Evolutionary conservation across 2,888 invertebrate genomes (phyloP), one percentile per base, ranked within the genome.

Genomic region (Caenorhabditis becei): DNA sequence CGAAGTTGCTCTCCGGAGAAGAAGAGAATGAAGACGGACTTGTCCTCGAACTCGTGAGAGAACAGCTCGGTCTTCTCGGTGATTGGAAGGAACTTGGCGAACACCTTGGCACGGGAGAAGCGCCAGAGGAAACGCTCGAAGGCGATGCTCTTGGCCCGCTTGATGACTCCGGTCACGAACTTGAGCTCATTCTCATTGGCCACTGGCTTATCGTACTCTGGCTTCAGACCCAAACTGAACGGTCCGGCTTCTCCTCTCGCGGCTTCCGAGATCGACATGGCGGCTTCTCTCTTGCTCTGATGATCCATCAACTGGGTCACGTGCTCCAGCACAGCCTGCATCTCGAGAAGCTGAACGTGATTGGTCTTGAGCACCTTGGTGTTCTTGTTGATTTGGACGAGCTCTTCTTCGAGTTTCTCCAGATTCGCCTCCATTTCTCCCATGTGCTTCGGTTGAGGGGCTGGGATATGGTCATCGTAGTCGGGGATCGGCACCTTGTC

Each of bases 61-160:
- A 86, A 86, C 8, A 83, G 4, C 16, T 86, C 84, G 35, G 86
- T 84, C 65, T 70, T 54, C 56, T 83, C 81, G 32, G 26, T 26
- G 67, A 89, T 84, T 59, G 86, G 87, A 7, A 83, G 66, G 23
- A 88, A 85, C 26, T 89, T 83, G 32, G 86, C 75, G 82, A 83
- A 90, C 44, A 90, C 90, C 96, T 97, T 97, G 85, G 97, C 97
- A 79, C 97, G 94, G 91, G 97, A 97, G 56, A 97, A 97, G 87
- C 97, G 94, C 97, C 98, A 98, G 87, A 99, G 92, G 95, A 98
- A 96, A 35, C 97, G 94, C 93, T 97, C 97, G 92, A 99, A 99
- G 14, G 97, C 95, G 41, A 96, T 95, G 84, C 97, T 94, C 83
- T 96, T 94, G 92, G 97, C 97, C 66, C 97, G 94, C 67, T 95